phyloP scores from a whole-genome alignment of 2,888 invertebrate genomes.

The Ophion ventricosus region DNA sequence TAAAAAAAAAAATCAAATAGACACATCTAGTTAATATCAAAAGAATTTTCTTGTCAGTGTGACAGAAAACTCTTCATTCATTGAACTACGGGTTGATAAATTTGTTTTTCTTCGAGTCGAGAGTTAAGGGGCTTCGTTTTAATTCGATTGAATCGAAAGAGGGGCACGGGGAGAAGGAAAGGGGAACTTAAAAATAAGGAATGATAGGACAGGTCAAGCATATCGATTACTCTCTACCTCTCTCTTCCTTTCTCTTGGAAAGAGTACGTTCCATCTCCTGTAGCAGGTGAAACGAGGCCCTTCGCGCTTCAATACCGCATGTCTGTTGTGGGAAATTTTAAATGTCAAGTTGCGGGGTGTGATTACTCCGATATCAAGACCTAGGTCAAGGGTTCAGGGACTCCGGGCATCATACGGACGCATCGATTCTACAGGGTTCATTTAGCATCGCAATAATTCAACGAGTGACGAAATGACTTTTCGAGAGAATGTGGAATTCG shows the following conservation, averaged over 20 bases:
- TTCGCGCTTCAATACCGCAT: conserved; percentile 21
- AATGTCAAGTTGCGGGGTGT: conserved; percentile 31
- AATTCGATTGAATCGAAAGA: conserved; percentile 2
- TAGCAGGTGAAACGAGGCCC: conserved; percentile 11
- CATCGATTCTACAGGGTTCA: conserved; percentile 43
- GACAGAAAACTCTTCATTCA: not conserved
- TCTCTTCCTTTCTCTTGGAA: not conserved
- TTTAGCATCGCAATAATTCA: conserved; percentile 50
- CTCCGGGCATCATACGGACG: conserved; percentile 14
- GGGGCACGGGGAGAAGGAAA: not conserved
- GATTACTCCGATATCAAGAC: conserved; percentile 29
- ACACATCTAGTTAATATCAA: no score
- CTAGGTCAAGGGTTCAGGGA: conserved; percentile 60
- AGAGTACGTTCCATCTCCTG: not conserved
- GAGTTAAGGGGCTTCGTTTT: conserved; percentile 13
- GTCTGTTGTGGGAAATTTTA: conserved; percentile 22
- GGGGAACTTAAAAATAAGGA: not conserved
- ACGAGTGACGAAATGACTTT: not conserved
- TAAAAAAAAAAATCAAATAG: no score
- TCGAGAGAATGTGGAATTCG: not conserved
- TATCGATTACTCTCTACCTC: conserved; percentile 39
- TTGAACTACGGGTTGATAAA: not conserved
- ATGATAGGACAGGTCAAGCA: conserved; percentile 42
- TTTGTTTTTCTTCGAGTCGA: conserved; percentile 3
- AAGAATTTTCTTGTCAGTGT: no score